Base-by-base conservation (phyloP, 2,797 vertebrate species). In the Clarias fuscus region DNA sequence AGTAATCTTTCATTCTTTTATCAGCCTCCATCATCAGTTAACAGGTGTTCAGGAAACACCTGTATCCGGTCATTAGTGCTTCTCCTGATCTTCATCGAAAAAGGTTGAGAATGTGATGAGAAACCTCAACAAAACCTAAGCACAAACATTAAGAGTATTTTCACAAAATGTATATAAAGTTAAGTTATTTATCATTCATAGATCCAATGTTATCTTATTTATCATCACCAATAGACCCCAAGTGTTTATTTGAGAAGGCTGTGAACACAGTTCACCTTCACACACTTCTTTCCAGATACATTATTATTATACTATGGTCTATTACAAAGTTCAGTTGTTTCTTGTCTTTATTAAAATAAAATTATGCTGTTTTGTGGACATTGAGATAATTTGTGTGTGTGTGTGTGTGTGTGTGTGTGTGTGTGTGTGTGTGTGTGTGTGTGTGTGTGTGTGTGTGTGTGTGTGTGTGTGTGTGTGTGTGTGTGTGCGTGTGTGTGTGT, bases 41-140 rank as follows among this genome's bases (percentile, higher is more conserved):
- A 56, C 83, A 84, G 72, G 83, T 84, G 83, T 77, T 76, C 40
- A 65, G 61, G 72, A 83, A 82, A 14, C 43, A 13, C 43, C 43
- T 64, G 70, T 64, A 56, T 84, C 40, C 59, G 5, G 58, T 48
- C 33, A 73, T 77, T 53, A 53, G 30, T 65, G 37, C 17, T 65
- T 20, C 33, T 73, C 37, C 71, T 71, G 53, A 58, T 83, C 81
- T 14, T 62, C 59, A n/a, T 61, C 1, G 13, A 30, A 33, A 61
- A 18, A 62, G 33, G 37, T 80, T 80, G 48, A 53, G 48, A 53
- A 64, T 64, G 40, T 15, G 33, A 80, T 18, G 33, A 24, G 37
- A 24, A 61, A 78, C 20, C 77, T 40, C 2, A 61, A 62, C 33
- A 24, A 62, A 62, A 79, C 53, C n/a, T 58, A 33, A 76, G 27